Evolutionary conservation across 2,888 invertebrate species (phyloP).

Genomic region (Epistrophe eligans): DNA sequence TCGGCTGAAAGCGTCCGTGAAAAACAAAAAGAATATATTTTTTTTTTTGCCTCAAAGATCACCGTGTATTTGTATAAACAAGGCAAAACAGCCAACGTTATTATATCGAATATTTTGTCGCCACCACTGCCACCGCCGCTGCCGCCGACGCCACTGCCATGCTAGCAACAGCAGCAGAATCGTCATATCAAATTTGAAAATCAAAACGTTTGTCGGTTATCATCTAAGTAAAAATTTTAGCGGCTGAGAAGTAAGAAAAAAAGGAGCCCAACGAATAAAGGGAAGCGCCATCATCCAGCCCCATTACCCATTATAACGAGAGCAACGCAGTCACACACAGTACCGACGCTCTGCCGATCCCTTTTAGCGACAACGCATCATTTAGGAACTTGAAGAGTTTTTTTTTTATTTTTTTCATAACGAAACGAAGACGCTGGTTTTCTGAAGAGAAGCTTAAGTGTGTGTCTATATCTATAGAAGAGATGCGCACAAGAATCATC

Average conservation of each 20-base stretch:
- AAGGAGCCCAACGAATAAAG: constrained; percentile 57
- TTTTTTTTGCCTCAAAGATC: neutral
- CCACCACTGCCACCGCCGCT: constrained; percentile 45
- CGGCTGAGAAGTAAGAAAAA: constrained; percentile 34
- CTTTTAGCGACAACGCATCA: constrained; percentile 56
- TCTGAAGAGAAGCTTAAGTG: constrained; percentile 39
- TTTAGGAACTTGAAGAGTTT: constrained; percentile 50
- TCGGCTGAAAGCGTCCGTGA: constrained; percentile 74
- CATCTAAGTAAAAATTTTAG: constrained; percentile 63
- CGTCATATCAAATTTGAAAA: constrained; percentile 74
- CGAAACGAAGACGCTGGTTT: constrained; percentile 2
- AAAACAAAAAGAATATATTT: constrained; percentile 13
- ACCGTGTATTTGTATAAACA: constrained; percentile 1
- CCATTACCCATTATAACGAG: constrained; percentile 72
- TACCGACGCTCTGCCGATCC: constrained; percentile 49
- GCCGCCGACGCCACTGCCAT: constrained; percentile 30
- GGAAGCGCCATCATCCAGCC: constrained; percentile 72
- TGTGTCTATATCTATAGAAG: constrained; percentile 34
- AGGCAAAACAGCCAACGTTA: constrained; percentile 42
- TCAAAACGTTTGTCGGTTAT: constrained; percentile 75
- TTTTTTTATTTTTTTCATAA: constrained; percentile 11
- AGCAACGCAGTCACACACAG: constrained; percentile 52
- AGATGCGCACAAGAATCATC: constrained; percentile 66
- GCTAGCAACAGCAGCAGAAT: constrained; percentile 4
- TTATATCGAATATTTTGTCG: constrained; percentile 73